A percentile compares a stretch with the other conserved stretches of the same genome.
Conservation (phyloP, 2,797 vertebrate species). For the Sebastes ruberrimus region DNA sequence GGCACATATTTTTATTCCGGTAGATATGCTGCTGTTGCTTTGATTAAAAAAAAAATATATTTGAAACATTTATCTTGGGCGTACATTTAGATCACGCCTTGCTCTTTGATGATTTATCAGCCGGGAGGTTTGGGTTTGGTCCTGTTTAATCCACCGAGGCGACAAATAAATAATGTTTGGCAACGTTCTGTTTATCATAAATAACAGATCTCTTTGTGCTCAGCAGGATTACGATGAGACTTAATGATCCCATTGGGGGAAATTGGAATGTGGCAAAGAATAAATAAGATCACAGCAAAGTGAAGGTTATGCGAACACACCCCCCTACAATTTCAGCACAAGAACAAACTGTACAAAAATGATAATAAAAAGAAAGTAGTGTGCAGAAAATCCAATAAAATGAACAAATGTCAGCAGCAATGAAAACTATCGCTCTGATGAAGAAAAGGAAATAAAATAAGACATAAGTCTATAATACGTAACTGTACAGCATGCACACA, state of each 20-base stretch:
- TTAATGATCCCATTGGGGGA: not conserved
- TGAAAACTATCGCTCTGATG: not conserved
- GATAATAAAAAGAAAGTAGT: not conserved
- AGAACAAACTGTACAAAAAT: not conserved
- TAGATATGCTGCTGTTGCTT: not conserved
- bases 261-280: constrained; percentile 10
- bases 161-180: not conserved
- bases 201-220: constrained; percentile 27
- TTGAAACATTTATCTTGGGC: not conserved
- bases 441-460: not conserved
- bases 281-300: not conserved
- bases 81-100: not conserved
- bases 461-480: not conserved
- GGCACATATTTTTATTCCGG: not conserved
- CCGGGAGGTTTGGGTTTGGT: not conserved
- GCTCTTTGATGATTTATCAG: constrained; percentile 26
- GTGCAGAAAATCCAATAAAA: not conserved
- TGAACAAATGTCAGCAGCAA: not conserved
- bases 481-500: not conserved
- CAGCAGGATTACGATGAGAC: constrained; percentile 18
- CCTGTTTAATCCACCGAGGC: constrained; percentile 1
- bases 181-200: constrained; percentile 21
- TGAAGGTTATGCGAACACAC: not conserved
- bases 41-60: not conserved
- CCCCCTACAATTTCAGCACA: not conserved